These are phyloP conservation scores for Ornithorhynchus anatinus DNA, from an alignment of 2,113 vertebrate species.

Conservation along the genomic window DNA sequence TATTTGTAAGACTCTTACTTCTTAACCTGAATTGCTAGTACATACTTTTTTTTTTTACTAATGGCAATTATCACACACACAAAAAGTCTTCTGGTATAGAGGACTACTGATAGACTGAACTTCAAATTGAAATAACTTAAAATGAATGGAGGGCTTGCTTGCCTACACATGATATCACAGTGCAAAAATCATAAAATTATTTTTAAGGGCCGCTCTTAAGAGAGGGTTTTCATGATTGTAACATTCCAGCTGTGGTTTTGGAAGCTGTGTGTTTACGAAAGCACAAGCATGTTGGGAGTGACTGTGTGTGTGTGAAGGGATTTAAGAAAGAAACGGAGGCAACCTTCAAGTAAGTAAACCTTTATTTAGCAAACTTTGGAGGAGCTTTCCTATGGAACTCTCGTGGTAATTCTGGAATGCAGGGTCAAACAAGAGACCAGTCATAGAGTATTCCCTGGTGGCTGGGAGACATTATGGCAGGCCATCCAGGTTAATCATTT, in stretches of 20 bases:
- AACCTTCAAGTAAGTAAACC: conserved; percentile 41
- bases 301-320: neutral
- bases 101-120: neutral
- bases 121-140: neutral
- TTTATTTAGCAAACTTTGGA: conserved; percentile 36
- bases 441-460: conserved; percentile 76
- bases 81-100: neutral
- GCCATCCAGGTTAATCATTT: conserved; percentile 68
- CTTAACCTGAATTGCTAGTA: no score
- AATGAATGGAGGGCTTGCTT: rapidly evolving
- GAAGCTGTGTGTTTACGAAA: conserved; percentile 31
- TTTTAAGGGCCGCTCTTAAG: neutral
- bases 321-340: conserved; percentile 31
- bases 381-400: conserved; percentile 66
- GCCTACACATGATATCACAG: neutral
- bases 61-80: neutral
- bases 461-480: conserved; percentile 72
- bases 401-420: conserved; percentile 80
- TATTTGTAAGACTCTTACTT: no score
- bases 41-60: conserved; percentile 22
- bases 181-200: neutral
- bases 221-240: conserved; percentile 30
- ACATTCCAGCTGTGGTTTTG: conserved; percentile 56
- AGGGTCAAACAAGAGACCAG: conserved; percentile 81
- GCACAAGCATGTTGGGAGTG: conserved; percentile 9